Conservation (phyloP, 2,113 vertebrate genomes). For the Scortum barcoo region DNA sequence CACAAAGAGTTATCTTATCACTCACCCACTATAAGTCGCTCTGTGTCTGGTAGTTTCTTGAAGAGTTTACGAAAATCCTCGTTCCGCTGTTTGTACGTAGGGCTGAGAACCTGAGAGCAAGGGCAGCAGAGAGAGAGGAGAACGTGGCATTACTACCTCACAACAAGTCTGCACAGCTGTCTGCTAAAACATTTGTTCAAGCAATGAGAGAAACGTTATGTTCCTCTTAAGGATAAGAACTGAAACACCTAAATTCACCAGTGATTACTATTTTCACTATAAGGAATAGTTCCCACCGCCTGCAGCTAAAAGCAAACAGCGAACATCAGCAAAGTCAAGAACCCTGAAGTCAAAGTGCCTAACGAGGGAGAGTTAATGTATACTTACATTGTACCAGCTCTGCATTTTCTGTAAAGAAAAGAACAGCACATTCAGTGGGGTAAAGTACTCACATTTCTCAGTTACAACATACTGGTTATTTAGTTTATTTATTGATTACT, state of each 20-base stretch:
- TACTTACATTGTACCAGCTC: slow-evolving; percentile 97
- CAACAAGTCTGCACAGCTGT: too few relatives aligned
- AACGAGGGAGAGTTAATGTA: background rate
- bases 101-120: slow-evolving; percentile 88
- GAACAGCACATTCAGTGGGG: slow-evolving; percentile 22
- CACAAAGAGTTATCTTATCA: slow-evolving; percentile 1
- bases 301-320: background rate
- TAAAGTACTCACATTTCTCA: background rate
- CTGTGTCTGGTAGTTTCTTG: slow-evolving; percentile 91
- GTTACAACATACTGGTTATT: too few relatives aligned
- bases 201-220: background rate
- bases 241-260: background rate
- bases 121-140: slow-evolving; percentile 9
- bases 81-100: slow-evolving; percentile 93
- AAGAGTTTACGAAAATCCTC: slow-evolving; percentile 94
- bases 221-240: background rate
- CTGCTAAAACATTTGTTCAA: background rate
- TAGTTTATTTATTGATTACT: too few relatives aligned
- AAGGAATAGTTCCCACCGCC: slow-evolving; percentile 1
- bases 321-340: slow-evolving; percentile 31
- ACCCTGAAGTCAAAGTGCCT: slow-evolving; percentile 9
- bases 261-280: slow-evolving; percentile 14
- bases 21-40: slow-evolving; percentile 93
- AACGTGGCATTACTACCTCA: background rate
- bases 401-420: slow-evolving; percentile 92